A percentile compares a stretch with the other conserved stretches of the same genome.
These are phyloP conservation scores for Plutella xylostella DNA, from an alignment of 2,888 invertebrate genomes.

Conservation along the genomic window DNA sequence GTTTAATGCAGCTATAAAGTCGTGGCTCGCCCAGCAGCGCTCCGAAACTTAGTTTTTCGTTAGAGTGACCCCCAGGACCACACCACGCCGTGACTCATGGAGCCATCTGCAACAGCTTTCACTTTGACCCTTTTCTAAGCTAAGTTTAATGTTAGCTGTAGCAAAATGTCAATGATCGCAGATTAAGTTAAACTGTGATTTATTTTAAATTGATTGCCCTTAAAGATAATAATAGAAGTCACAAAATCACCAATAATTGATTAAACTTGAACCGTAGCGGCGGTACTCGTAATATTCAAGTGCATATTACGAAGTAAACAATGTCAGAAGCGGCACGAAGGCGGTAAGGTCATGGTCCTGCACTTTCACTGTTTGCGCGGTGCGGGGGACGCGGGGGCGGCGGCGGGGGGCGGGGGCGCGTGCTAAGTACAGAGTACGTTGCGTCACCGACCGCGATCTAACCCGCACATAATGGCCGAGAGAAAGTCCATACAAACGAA, in stretches of 20 bases:
- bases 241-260: too few relatives aligned
- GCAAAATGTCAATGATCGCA: neutral
- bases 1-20: too few relatives aligned
- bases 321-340: conserved; percentile 8
- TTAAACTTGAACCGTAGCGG: too few relatives aligned
- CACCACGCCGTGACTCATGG: conserved; percentile 10
- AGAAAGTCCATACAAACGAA: conserved; percentile 58
- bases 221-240: too few relatives aligned
- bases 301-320: conserved; percentile 9
- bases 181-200: neutral
- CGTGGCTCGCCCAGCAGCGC: too few relatives aligned
- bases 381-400: conserved; percentile 2
- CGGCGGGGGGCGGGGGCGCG: neutral
- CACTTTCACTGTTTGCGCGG: conserved; percentile 14
- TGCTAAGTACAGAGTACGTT: conserved; percentile 3
- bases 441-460: conserved; percentile 10
- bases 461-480: conserved; percentile 41
- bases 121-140: conserved; percentile 11
- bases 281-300: neutral
- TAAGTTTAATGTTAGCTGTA: conserved; percentile 16
- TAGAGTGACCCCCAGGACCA: too few relatives aligned
- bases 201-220: too few relatives aligned
- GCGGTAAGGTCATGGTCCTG: conserved; percentile 18
- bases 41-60: too few relatives aligned
- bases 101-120: too few relatives aligned